These are phyloP conservation scores for Hemithea aestivaria DNA, from an alignment of 2,888 invertebrate genomes.

Conservation along the genomic window DNA sequence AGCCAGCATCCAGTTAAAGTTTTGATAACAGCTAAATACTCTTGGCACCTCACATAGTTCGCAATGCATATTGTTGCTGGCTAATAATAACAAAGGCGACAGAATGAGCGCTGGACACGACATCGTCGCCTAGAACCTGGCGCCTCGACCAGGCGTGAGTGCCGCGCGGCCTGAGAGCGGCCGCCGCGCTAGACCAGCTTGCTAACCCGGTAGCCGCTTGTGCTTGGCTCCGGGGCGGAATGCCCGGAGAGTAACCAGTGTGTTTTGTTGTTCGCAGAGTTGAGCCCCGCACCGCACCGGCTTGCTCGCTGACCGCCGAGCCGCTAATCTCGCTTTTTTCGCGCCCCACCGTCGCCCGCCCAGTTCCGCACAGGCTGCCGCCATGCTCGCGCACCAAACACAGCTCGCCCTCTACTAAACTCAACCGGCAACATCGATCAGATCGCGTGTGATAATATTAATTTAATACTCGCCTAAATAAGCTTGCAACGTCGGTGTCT, in stretches of 20 bases:
- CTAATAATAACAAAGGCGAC: constrained; percentile 48
- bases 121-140: constrained; percentile 45
- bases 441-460: constrained; percentile 74
- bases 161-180: constrained; percentile 56
- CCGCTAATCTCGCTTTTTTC: constrained; percentile 78
- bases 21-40: constrained; percentile 45
- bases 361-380: constrained; percentile 67
- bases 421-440: constrained; percentile 75
- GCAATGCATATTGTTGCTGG: constrained; percentile 44
- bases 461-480: constrained; percentile 75
- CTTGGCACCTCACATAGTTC: constrained; percentile 45
- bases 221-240: constrained; percentile 73
- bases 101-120: constrained; percentile 35
- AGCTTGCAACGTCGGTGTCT: constrained; percentile 78
- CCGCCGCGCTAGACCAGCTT: constrained; percentile 64
- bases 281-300: constrained; percentile 77
- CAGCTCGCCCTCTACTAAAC: constrained; percentile 77
- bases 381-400: constrained; percentile 76
- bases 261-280: constrained; percentile 80
- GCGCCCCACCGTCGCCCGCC: constrained; percentile 72
- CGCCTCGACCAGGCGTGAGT: constrained; percentile 29
- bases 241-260: constrained; percentile 76
- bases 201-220: constrained; percentile 78
- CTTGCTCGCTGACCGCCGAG: constrained; percentile 78
- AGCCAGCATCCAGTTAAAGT: constrained; percentile 38